Evolutionary conservation across 2,113 vertebrate species (phyloP), one percentile per base, ranked within the genome.

Genomic region (Sander vitreus): DNA sequence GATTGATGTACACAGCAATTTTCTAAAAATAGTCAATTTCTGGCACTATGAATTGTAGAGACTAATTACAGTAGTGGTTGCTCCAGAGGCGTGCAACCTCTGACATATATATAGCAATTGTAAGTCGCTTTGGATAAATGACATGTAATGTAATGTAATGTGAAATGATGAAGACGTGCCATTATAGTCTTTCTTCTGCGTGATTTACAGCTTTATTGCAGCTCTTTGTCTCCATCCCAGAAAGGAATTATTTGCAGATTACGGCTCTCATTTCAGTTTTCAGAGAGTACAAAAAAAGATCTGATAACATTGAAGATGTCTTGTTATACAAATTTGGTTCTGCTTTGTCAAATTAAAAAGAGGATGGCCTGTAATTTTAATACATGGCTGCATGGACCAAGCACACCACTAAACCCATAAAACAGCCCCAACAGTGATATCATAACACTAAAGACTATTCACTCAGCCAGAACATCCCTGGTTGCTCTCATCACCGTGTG

Each of bases 381-480:
- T 57, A 54, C 6, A 14, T 2, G 19, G 50, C 84, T 1, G 65
- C 43, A 9, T 25, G 57, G 51, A 78, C 59, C 50, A 1, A 27
- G 55, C 18, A 14, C 58, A 15, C 21, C 43, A 10, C 45, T 39
- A 50, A 62, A 62, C 2, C 72, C 36, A 68, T 81, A 73, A 73
- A 73, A 65, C 78, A 55, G n/a, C 47, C 59, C 30, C 53, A 50
- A 21, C 51, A 45, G 13, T 50, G 23, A 53, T 81, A 59, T 68
- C 43, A 43, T 27, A 66, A n/a, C 65, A 23, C 15, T 51, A 43
- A 76, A 45, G 67, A n/a, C n/a, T 60, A 18, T 69, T 54, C 39
- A n/a, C 36, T 66, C 65, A 71, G 25, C 43, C 65, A 58, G 85
- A 80, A 80, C 66, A 60, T 54, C 47, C 36, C 43, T 9, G 21